Base-by-base conservation (phyloP, 1,140 invertebrate species). In the Tribolium madens region DNA sequence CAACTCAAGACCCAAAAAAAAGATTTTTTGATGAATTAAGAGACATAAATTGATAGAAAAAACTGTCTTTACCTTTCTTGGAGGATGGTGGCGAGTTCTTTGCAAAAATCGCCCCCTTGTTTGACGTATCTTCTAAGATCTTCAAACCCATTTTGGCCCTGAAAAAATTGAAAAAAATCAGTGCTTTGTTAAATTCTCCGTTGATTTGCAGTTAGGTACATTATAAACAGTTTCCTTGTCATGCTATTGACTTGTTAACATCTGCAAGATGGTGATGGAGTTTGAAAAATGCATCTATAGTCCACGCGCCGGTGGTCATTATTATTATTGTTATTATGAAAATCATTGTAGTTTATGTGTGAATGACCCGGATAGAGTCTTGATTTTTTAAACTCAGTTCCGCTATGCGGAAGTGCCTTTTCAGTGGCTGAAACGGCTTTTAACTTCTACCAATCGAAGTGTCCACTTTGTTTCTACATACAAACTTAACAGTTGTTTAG, bases 21-120 rank as follows among this genome's bases (percentile, higher is more conserved):
- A n/a, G n/a, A n/a, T n/a, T n/a, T n/a, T n/a, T n/a, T n/a, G n/a
- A n/a, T n/a, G 15, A 3, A 13, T 17, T 5, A 50, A 17, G 4
- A 52, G 10, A 52, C 10, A 15, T 15, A n/a, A n/a, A n/a, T n/a
- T n/a, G n/a, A n/a, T n/a, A n/a, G n/a, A n/a, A n/a, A n/a, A n/a
- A n/a, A n/a, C n/a, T n/a, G n/a, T n/a, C n/a, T n/a, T n/a, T n/a
- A 97, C 96, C 96, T 94, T 88, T 98, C 96, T 86, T 97, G 94
- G 73, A 98, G 87, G 80, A 98, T 95, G 42, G 91, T 87, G 0
- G 95, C 91, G 17, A 98, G 88, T 83, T 98, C 96, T 84, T 97
- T 97, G 87, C 94, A 96, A 83, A 98, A 97, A 85, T 98, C 96
- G 50, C 94, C 94, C 13, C 96, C 96, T 86, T 97, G 95, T 86